A percentile compares a stretch with the other conserved stretches of the same genome.
phyloP scores from a whole-genome alignment of 2,113 vertebrate genomes.

The Rissa tridactyla region DNA sequence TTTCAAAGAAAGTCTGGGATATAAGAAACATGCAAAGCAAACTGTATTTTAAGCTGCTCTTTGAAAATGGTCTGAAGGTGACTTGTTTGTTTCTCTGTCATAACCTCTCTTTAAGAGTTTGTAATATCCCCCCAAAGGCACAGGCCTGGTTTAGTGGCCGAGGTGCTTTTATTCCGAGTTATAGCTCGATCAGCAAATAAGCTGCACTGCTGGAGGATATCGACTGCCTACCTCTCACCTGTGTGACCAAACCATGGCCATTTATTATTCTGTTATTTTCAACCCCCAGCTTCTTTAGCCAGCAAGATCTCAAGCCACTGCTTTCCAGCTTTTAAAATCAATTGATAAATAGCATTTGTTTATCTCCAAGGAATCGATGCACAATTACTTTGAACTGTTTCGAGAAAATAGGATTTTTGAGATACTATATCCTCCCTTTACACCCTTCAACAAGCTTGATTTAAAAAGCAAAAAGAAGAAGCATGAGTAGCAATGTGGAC shows the following conservation, averaged over 20 bases:
- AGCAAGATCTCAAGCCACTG: constrained; percentile 38
- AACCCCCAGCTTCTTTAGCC: constrained; percentile 38
- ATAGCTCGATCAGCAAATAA: constrained; percentile 16
- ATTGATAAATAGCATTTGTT: constrained; percentile 44
- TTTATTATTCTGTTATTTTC: constrained; percentile 47
- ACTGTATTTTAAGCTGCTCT: background rate
- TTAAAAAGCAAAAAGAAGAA: background rate
- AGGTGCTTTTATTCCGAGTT: background rate
- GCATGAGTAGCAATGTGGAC: background rate
- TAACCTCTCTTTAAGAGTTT: background rate
- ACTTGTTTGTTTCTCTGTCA: background rate
- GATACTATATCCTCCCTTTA: background rate
- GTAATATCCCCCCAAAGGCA: background rate
- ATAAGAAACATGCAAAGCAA: background rate
- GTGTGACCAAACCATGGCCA: background rate
- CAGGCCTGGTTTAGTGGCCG: background rate
- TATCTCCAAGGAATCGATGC: constrained; percentile 32
- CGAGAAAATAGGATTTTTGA: constrained; percentile 31
- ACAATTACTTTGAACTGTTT: constrained; percentile 38
- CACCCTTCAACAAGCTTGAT: background rate
- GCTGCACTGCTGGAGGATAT: background rate
- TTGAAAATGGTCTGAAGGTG: background rate
- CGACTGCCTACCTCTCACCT: background rate
- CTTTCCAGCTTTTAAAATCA: constrained; percentile 50
- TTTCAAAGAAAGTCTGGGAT: background rate